Conservation (phyloP, 2,113 vertebrate genomes). For the Centrocercus urophasianus region DNA sequence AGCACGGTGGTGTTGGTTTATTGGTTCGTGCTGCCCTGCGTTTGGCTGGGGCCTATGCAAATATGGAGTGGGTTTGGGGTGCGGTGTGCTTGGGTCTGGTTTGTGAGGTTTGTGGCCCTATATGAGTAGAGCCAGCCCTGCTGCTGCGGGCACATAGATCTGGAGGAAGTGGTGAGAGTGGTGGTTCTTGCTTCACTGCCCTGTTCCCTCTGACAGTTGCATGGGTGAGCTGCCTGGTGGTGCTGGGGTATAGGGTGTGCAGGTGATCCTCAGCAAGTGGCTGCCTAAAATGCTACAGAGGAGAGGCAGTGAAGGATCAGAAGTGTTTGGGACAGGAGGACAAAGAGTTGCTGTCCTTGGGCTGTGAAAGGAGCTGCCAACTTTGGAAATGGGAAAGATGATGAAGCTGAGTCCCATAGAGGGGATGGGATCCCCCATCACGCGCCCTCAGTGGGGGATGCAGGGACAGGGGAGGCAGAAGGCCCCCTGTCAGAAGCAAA, state of each 20-base stretch:
- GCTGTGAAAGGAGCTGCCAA: not conserved
- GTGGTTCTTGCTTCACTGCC: not conserved
- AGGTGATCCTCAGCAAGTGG: not conserved
- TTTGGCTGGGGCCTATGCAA: conserved; percentile 42
- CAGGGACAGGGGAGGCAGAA: not conserved
- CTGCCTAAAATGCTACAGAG: too few relatives aligned
- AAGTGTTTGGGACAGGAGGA: not conserved
- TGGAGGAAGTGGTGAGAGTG: not conserved
- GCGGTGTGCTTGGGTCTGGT: not conserved
- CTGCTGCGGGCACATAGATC: not conserved
- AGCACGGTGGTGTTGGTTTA: not conserved
- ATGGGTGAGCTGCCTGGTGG: not conserved
- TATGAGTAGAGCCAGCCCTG: not conserved
- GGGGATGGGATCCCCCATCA: too few relatives aligned
- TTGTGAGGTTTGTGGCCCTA: not conserved
- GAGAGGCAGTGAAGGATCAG: not conserved
- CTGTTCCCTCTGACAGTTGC: not conserved
- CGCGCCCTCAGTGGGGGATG: not conserved
- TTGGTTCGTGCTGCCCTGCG: not conserved
- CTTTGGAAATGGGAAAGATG: not conserved
- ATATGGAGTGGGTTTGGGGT: not conserved
- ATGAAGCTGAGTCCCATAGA: not conserved
- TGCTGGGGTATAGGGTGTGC: not conserved
- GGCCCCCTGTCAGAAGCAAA: rapidly evolving
- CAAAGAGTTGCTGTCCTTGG: not conserved